Conservation (phyloP, 2,797 vertebrate genomes). For the Mormyrus proboscirostris region DNA sequence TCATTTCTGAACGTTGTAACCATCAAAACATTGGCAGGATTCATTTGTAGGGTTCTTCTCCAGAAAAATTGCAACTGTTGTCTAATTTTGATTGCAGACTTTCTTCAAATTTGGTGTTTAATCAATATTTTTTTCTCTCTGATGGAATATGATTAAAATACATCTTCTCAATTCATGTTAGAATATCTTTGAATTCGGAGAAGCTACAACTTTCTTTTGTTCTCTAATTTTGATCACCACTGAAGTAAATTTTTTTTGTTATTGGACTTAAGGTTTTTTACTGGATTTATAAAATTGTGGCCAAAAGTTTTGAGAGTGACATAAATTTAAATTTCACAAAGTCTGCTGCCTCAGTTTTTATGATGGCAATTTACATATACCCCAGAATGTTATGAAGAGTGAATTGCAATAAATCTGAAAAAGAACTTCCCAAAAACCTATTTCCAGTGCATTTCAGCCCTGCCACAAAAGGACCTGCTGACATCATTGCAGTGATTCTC, state of each 20-base stretch:
- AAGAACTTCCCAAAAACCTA: no score
- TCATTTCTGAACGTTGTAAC: not conserved
- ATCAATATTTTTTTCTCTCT: not conserved
- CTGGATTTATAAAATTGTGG: not conserved
- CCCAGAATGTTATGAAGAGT: no score
- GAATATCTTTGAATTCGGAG: not conserved
- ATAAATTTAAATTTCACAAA: not conserved
- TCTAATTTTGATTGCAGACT: not conserved
- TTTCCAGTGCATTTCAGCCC: no score
- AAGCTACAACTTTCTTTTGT: not conserved
- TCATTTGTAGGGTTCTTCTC: not conserved
- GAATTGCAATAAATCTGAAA: no score
- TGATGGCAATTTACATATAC: not conserved
- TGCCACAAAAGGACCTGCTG: no score
- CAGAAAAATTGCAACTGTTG: not conserved
- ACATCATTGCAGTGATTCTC: not conserved
- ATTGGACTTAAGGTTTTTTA: not conserved
- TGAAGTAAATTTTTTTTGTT: not conserved
- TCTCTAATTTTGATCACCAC: not conserved
- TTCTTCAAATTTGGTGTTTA: not conserved
- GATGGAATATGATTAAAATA: not conserved
- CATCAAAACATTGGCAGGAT: not conserved
- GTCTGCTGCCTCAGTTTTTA: no score
- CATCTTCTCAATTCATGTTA: not conserved
- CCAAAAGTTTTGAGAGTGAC: not conserved